Percentiles rank a stretch among this genome's conserved stretches.
Evolutionary conservation across 2,113 vertebrate species (phyloP).

Genomic region (Guaruba guarouba): DNA sequence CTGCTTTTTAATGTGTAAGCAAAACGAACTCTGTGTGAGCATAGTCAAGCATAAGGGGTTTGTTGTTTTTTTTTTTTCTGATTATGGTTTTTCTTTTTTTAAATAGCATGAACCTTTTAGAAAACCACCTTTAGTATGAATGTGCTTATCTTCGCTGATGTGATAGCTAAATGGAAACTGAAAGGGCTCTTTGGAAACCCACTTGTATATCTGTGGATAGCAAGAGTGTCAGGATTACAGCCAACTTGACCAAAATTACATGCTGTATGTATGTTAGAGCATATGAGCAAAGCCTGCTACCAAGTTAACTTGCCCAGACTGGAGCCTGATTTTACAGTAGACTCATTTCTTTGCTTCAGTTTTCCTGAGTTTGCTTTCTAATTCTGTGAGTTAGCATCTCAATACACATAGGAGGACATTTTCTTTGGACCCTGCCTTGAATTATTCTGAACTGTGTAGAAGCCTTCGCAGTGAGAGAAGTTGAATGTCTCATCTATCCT

Average conservation of each 20-base stretch:
- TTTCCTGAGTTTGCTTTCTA: neutral
- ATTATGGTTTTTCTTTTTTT: neutral
- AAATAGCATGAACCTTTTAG: neutral
- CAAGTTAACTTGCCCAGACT: neutral
- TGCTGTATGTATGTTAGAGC: neutral
- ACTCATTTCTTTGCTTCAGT: neutral
- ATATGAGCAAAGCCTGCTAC: neutral
- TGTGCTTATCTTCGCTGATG: neutral
- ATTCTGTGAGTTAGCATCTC: slow-evolving; percentile 42
- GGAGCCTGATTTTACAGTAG: neutral
- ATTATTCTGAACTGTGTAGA: neutral
- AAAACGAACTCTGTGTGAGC: neutral
- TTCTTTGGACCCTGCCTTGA: neutral
- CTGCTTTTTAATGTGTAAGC: neutral
- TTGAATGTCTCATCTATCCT: neutral
- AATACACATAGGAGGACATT: neutral
- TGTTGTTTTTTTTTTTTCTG: neutral
- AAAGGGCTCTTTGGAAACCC: neutral
- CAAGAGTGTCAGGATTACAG: neutral
- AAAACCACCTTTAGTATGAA: neutral
- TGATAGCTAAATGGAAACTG: neutral
- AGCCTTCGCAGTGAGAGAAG: neutral
- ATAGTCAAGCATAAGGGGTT: neutral
- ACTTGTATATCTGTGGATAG: neutral
- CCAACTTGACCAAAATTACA: neutral